These are phyloP conservation scores for Bicyclus anynana DNA, from an alignment of 1,140 invertebrate genomes.

Conservation along the genomic window DNA sequence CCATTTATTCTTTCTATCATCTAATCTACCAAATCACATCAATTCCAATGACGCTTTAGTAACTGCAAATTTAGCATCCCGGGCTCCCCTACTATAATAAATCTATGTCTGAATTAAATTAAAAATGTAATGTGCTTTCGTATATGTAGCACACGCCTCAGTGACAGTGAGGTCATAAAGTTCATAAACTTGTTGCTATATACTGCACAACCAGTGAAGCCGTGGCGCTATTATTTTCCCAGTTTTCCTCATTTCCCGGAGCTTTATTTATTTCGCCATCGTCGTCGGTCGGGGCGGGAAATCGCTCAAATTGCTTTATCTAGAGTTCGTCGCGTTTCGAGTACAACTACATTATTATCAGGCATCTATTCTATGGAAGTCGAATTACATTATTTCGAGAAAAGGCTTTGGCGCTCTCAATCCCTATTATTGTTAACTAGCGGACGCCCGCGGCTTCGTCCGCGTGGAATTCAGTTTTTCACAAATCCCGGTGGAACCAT, in stretches of 20 bases:
- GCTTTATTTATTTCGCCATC: neutral
- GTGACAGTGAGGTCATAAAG: neutral
- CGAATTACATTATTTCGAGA: neutral
- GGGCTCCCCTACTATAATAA: no score
- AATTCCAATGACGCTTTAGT: no score
- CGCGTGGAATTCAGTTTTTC: no score
- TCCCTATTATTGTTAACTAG: neutral
- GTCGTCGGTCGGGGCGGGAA: neutral
- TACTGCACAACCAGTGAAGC: neutral
- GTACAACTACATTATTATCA: conserved; percentile 1
- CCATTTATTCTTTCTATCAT: no score
- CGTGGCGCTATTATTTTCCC: neutral
- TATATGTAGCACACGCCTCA: no score
- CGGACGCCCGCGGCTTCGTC: no score
- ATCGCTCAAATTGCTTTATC: conserved; percentile 8
- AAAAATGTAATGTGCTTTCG: no score
- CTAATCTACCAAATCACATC: no score
- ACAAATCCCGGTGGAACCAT: no score
- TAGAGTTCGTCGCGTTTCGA: neutral
- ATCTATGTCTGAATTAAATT: no score
- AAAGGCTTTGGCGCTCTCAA: neutral
- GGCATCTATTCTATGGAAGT: neutral
- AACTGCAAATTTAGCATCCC: no score
- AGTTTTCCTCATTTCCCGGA: neutral
- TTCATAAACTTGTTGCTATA: neutral